Conservation (phyloP, 2,888 invertebrate genomes). For the Andrena camellia region DNA sequence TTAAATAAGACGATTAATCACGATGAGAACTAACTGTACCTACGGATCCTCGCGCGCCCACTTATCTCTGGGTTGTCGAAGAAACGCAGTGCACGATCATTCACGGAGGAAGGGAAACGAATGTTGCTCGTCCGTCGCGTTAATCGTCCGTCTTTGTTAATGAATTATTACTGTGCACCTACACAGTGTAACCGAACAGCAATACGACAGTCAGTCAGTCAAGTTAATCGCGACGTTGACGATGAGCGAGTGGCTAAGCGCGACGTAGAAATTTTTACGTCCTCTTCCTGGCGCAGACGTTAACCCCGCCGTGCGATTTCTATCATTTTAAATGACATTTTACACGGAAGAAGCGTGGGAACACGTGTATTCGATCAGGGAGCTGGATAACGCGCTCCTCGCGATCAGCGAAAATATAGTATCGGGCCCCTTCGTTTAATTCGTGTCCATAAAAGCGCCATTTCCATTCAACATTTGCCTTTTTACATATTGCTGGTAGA, state of each 20-base stretch:
- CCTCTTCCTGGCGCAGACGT: slow-evolving; percentile 13
- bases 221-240: slow-evolving; percentile 71
- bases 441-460: slow-evolving; percentile 3
- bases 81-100: not conserved
- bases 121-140: slow-evolving; percentile 36
- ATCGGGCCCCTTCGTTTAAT: not conserved
- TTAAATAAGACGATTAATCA: slow-evolving; percentile 40
- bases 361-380: slow-evolving; percentile 37
- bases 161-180: slow-evolving; percentile 63
- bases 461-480: not conserved
- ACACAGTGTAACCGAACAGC: slow-evolving; percentile 14
- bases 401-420: slow-evolving; percentile 4
- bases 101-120: not conserved
- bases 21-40: not conserved
- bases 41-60: not conserved
- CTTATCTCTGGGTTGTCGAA: slow-evolving; percentile 20
- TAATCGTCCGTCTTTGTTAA: slow-evolving; percentile 65
- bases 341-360: slow-evolving; percentile 34
- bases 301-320: slow-evolving; percentile 50
- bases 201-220: slow-evolving; percentile 56
- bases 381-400: not conserved
- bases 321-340: slow-evolving; percentile 53
- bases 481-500: not conserved
- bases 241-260: slow-evolving; percentile 70
- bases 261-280: slow-evolving; percentile 64